A percentile compares a stretch with the other conserved stretches of the same genome.
phyloP scores from a whole-genome alignment of 2,113 vertebrate species.

The Silurus glanis region DNA sequence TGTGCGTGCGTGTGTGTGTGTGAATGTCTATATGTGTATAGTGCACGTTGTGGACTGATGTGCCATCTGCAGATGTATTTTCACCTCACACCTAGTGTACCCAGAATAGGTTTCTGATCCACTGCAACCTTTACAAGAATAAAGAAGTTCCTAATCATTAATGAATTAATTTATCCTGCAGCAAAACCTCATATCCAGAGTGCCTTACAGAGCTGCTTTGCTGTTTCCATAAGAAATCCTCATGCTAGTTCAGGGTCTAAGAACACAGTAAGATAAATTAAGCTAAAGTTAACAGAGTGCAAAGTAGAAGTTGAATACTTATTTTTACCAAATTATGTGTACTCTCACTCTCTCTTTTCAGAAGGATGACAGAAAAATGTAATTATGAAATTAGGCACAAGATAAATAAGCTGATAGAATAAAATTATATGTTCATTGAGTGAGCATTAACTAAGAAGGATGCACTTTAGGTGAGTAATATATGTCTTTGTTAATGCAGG shows the following conservation, averaged over 20 bases:
- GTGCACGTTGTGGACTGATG: no score
- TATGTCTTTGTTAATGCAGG: neutral
- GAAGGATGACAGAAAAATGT: neutral
- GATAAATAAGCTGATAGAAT: neutral
- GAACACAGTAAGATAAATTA: neutral
- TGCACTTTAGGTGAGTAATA: neutral
- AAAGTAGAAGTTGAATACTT: neutral
- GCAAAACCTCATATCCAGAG: neutral
- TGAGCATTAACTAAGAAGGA: neutral
- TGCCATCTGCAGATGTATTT: no score
- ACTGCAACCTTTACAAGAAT: neutral
- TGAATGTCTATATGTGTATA: no score
- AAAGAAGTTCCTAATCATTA: neutral
- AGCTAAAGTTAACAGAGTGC: neutral
- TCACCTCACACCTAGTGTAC: no score
- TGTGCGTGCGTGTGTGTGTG: no score
- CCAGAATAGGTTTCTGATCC: neutral
- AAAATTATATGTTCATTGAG: slow-evolving; percentile 4
- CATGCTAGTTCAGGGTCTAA: neutral
- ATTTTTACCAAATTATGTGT: neutral
- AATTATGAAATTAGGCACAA: slow-evolving; percentile 23
- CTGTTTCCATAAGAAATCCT: neutral
- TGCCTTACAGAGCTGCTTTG: neutral
- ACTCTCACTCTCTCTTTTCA: neutral
- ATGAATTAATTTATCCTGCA: neutral